Base-by-base conservation (phyloP, 2,797 vertebrate species). In the Spatula clypeata region DNA sequence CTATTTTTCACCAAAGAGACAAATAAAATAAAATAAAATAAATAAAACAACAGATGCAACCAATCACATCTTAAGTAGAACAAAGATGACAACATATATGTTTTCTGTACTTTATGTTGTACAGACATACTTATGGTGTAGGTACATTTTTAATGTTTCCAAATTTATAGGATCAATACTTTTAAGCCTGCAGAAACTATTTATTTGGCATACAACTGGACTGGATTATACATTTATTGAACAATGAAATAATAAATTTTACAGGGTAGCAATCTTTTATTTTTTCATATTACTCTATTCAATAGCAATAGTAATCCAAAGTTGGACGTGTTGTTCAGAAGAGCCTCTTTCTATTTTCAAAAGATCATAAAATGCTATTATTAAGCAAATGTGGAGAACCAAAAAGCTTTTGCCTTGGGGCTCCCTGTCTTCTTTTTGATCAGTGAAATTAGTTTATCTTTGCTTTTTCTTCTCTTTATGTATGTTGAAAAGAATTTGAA, bases 401-500 rank as follows among this genome's bases (percentile, higher is more conserved):
- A 51, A 71, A 94, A 91, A 34, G 27, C 32, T 38, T 13, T 73
- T 83, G 16, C 76, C 44, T 76, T 40, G 32, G 36, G 38, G 24
- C 80, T 7, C 21, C 7, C 53, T 72, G 17, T 24, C 23, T 72
- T 72, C 65, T 86, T 91, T 91, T 44, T 87, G 47, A 69, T 42
- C 60, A 73, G 51, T 15, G 16, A 82, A 81, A 93, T 79, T 79
- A 76, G 57, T 80, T 87, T 60, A 4, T 71, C 93, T 74, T 64
- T 32, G 3, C 11, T 54, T 88, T 94, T 80, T 81, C 45, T 34
- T 76, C 29, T 94, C 51, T 47, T 88, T 81, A 60, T 80, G 23
- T 77, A 83, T 57, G 79, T 72, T 61, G 70, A 95, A 87, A 16
- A 73, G 13, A 90, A 90, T 62, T 86, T 96, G 93, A 94, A 65